Conservation (phyloP, 2,888 invertebrate species). For the Nemotelus pantherinus region DNA sequence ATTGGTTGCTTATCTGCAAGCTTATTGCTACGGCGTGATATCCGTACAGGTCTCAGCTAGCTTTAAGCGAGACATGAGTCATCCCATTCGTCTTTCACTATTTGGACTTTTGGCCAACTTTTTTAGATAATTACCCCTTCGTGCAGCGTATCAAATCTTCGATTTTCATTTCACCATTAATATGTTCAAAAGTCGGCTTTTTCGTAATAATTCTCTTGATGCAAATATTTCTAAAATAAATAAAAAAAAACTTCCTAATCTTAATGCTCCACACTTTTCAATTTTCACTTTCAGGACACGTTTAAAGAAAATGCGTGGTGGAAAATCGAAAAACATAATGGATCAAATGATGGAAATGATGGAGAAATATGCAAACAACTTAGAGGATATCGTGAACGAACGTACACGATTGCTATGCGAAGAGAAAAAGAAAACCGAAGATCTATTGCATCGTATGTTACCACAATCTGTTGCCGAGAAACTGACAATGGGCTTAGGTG, state of each 20-base stretch:
- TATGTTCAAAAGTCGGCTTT: too few species aligned
- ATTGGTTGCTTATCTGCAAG: neutral
- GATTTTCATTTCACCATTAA: too few species aligned
- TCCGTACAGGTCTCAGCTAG: neutral
- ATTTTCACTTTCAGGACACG: conserved; percentile 63
- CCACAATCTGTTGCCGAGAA: conserved; percentile 92
- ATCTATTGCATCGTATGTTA: conserved; percentile 91
- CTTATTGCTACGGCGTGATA: neutral
- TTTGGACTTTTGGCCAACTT: conserved; percentile 6
- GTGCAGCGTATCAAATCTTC: too few species aligned
- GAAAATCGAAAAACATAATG: conserved; percentile 87
- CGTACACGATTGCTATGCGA: conserved; percentile 88
- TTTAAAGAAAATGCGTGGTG: conserved; percentile 91
- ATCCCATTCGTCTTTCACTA: neutral
- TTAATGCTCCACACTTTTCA: too few species aligned
- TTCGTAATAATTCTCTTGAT: too few species aligned
- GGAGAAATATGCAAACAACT: conserved; percentile 94
- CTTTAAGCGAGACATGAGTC: neutral
- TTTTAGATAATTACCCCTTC: conserved; percentile 3
- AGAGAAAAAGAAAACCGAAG: conserved; percentile 94
- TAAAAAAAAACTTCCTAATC: too few species aligned
- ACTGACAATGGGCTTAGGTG: conserved; percentile 86
- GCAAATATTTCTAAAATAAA: too few species aligned
- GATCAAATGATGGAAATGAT: conserved; percentile 99
- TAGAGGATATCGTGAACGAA: conserved; percentile 93